A percentile compares a stretch with the other conserved stretches of the same genome.
phyloP scores from a whole-genome alignment of 2,797 vertebrate genomes.

The Rhinogobio ventralis region DNA sequence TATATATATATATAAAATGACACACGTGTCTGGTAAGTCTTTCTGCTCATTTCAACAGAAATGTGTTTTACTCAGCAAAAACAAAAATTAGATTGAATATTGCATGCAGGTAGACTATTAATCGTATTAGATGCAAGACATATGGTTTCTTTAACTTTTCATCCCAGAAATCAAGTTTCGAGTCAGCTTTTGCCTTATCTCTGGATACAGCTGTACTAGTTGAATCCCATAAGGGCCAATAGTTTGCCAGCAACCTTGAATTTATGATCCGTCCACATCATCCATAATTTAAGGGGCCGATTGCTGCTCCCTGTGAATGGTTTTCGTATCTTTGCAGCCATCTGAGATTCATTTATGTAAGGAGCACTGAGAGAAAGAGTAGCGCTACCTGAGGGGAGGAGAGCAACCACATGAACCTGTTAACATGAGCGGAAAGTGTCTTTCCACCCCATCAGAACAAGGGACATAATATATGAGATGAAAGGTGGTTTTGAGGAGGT shows the following conservation, averaged over 20 bases:
- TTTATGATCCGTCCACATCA: slow-evolving; percentile 38
- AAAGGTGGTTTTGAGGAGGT: slow-evolving; percentile 49
- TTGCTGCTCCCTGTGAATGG: slow-evolving; percentile 22
- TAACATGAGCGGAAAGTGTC: slow-evolving; percentile 24
- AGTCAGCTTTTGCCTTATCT: slow-evolving; percentile 11
- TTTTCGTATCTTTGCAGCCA: slow-evolving; percentile 34
- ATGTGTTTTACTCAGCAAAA: background rate
- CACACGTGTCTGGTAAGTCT: background rate
- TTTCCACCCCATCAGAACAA: slow-evolving; percentile 22
- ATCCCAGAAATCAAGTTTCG: background rate
- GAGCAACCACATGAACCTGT: slow-evolving; percentile 19
- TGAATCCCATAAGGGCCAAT: slow-evolving; percentile 25
- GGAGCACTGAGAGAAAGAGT: slow-evolving; percentile 1
- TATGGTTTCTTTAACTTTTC: slow-evolving; percentile 13
- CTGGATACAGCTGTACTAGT: slow-evolving; percentile 18
- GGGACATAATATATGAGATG: background rate
- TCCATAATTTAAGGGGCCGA: slow-evolving; percentile 50
- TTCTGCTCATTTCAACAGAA: background rate
- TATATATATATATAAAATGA: background rate
- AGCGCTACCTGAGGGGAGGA: slow-evolving; percentile 3
- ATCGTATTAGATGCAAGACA: background rate
- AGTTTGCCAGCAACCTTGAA: slow-evolving; percentile 24
- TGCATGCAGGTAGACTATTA: slow-evolving; percentile 1
- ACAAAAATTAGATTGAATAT: background rate
- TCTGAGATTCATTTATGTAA: slow-evolving; percentile 41